phyloP scores from a whole-genome alignment of 2,888 invertebrate genomes.

The Caradrina clavipalpis region DNA sequence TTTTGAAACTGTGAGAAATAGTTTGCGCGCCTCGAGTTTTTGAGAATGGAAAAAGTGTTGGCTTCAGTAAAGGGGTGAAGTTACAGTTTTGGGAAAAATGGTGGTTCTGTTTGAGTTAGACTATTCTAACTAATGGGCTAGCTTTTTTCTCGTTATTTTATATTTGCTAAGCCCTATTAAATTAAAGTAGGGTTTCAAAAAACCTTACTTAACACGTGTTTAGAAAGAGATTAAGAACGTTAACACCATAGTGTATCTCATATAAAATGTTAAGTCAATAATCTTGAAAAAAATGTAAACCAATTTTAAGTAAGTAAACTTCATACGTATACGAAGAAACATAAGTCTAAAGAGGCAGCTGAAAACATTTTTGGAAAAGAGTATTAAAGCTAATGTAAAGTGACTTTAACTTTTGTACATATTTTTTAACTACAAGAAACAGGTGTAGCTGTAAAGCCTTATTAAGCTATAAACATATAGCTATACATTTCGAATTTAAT shows the following conservation, averaged over 20 bases:
- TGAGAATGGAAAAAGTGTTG: constrained; percentile 52
- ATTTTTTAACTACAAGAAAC: too few species aligned
- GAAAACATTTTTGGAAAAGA: background rate
- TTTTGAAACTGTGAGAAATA: constrained; percentile 72
- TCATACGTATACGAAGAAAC: background rate
- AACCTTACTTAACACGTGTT: background rate
- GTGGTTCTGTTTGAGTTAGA: constrained; percentile 33
- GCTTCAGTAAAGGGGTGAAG: constrained; percentile 31
- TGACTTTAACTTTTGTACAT: too few species aligned
- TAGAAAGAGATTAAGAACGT: background rate
- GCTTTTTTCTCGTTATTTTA: constrained; percentile 13
- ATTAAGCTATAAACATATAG: too few species aligned
- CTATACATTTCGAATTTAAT: too few species aligned
- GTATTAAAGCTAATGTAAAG: background rate
- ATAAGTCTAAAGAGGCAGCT: background rate
- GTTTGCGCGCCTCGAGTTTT: constrained; percentile 60
- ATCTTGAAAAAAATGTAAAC: background rate
- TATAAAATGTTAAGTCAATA: background rate
- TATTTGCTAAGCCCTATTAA: background rate
- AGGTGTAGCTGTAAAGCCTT: too few species aligned
- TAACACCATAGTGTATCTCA: background rate
- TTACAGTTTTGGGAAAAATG: constrained; percentile 47
- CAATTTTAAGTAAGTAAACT: background rate
- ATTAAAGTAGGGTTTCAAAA: background rate
- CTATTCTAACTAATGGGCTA: background rate